Conservation (phyloP, 2,888 invertebrate species). For the Perizoma affinitatum region DNA sequence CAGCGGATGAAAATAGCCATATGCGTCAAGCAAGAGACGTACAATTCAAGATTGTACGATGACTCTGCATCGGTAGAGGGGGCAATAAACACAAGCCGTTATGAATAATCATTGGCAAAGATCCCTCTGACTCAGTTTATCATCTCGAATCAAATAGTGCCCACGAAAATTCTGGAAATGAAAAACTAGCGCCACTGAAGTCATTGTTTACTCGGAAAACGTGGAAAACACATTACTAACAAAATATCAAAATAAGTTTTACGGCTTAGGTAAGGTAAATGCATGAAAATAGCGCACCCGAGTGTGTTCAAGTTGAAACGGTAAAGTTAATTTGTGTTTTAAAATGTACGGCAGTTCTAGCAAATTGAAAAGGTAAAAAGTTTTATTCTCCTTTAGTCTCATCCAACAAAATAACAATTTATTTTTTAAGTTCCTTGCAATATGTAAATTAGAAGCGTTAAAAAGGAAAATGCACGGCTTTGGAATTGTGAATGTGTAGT, state of each 20-base stretch:
- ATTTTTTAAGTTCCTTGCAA: conserved; percentile 7
- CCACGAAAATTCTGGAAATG: conserved; percentile 49
- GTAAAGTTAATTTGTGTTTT: conserved; percentile 7
- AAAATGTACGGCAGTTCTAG: conserved; percentile 5
- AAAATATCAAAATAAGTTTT: conserved; percentile 12
- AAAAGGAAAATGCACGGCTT: neutral
- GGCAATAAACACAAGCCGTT: conserved; percentile 63
- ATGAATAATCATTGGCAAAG: conserved; percentile 76
- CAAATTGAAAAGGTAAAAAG: conserved; percentile 12
- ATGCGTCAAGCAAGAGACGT: conserved; percentile 72
- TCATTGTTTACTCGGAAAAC: conserved; percentile 47
- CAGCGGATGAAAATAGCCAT: conserved; percentile 63
- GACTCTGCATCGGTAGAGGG: conserved; percentile 60
- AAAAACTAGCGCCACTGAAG: conserved; percentile 39
- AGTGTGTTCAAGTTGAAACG: conserved; percentile 12
- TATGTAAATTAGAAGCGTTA: conserved; percentile 14
- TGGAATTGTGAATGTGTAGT: conserved; percentile 8
- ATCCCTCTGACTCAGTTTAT: conserved; percentile 59
- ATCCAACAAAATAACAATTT: conserved; percentile 2
- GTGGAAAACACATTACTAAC: conserved; percentile 24
- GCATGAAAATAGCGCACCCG: conserved; percentile 8
- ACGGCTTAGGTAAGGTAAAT: conserved; percentile 12
- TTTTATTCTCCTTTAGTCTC: conserved; percentile 5
- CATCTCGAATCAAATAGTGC: conserved; percentile 43
- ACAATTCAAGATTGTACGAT: conserved; percentile 61